Percentiles rank a stretch among this genome's conserved stretches.
Conservation (phyloP, 37 sponge, comb jelly and placozoan genomes). For the Halichondria panicea region DNA sequence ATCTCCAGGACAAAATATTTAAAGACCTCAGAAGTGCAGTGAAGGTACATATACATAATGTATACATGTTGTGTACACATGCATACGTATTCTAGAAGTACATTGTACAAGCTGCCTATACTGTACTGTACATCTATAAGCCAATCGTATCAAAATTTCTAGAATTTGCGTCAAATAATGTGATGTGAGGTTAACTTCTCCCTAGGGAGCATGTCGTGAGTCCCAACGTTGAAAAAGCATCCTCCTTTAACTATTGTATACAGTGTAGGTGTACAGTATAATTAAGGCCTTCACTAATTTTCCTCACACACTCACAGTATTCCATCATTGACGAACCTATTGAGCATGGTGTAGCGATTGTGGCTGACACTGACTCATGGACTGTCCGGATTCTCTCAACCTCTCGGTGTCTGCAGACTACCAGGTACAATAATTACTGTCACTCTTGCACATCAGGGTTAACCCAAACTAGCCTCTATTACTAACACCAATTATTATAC, state of each 20-base stretch:
- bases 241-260: no score
- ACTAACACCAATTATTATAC: neutral
- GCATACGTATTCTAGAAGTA: no score
- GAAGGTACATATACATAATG: constrained; percentile 27
- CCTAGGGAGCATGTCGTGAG: no score
- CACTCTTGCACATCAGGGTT: neutral
- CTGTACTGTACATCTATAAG: no score
- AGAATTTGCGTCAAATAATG: no score
- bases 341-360: constrained; percentile 53
- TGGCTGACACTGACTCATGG: constrained; percentile 51
- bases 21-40: constrained; percentile 46
- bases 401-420: constrained; percentile 21
- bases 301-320: constrained; percentile 16
- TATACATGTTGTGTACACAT: neutral
- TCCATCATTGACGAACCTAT: constrained; percentile 66
- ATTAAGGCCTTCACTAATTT: no score
- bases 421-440: no score
- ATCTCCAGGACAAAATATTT: constrained; percentile 40
- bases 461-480: neutral
- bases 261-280: no score
- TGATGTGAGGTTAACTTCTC: no score
- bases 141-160: no score
- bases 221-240: no score
- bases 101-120: no score
- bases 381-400: constrained; percentile 23